Conservation (phyloP, 2,113 vertebrate species). For the Oenanthe melanoleuca region DNA sequence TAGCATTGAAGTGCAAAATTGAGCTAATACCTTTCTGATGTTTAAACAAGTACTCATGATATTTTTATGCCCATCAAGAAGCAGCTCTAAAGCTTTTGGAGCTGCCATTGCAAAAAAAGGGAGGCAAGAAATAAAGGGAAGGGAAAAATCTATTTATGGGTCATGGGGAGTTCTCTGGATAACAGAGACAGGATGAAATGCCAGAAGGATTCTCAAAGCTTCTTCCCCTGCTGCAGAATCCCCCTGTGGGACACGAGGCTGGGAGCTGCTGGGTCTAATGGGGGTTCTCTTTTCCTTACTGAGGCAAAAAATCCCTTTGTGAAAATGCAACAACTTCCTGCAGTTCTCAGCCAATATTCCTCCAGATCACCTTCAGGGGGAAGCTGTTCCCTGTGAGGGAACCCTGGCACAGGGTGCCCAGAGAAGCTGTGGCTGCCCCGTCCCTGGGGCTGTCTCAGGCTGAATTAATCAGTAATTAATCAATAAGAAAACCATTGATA, state of each 20-base stretch:
- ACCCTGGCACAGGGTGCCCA: neutral
- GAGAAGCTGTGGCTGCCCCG: neutral
- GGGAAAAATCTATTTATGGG: neutral
- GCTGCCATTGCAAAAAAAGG: neutral
- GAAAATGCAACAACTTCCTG: neutral
- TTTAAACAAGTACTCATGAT: slow-evolving; percentile 50
- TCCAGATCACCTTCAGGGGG: fast-evolving
- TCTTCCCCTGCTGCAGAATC: slow-evolving; percentile 1
- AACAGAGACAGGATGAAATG: neutral
- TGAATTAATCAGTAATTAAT: neutral
- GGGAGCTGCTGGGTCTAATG: neutral
- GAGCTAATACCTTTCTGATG: slow-evolving; percentile 62
- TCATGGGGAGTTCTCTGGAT: neutral
- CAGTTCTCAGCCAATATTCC: neutral
- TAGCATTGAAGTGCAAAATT: slow-evolving; percentile 63
- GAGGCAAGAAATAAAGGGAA: neutral
- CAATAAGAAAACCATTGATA: neutral
- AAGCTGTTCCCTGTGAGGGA: fast-evolving
- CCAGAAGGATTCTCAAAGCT: neutral
- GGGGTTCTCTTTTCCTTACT: neutral
- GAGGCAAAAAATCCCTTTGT: neutral
- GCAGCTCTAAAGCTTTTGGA: neutral
- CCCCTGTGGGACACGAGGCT: neutral
- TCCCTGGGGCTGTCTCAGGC: neutral
- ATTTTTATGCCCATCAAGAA: slow-evolving; percentile 5